Base-by-base conservation (phyloP, 1,140 invertebrate genomes). In the Pogonognathellus flavescens region DNA sequence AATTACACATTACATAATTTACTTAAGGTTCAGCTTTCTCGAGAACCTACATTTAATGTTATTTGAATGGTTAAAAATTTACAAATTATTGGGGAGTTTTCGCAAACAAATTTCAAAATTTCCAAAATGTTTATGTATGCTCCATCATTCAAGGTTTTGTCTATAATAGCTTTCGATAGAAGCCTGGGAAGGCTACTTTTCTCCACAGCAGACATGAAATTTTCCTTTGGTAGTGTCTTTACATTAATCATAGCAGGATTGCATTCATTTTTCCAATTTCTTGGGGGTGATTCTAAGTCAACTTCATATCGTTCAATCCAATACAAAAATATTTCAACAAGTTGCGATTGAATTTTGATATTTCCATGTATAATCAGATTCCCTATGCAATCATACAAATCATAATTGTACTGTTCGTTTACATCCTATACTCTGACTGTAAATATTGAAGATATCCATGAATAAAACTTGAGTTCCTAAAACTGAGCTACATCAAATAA, bases 31-130 rank as follows among this genome's bases (percentile, higher is more conserved):
- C n/a, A n/a, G n/a, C n/a, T n/a, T n/a, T n/a, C n/a, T n/a, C n/a
- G n/a, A n/a, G n/a, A n/a, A n/a, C n/a, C n/a, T n/a, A n/a, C n/a
- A n/a, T n/a, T n/a, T n/a, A n/a, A 14, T 60, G n/a, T 16, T 18
- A 18, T 14, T 60, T 60, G n/a, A 11, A 16, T 14, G n/a, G 8
- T 60, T 60, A 60, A 41, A 14, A 50, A 0, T 16, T 76, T 76
- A 76, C 70, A n/a, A 8, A 50, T 76, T 31, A 76, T 16, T n/a
- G 41, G 70, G 8, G 70, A 76, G 10, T 76, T 41, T 76, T 76
- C 70, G 41, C 70, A 76, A 41, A 31, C 70, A 49, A 76, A 76
- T n/a, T 50, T 41, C 16, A 76, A 49, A 49, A 76, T 50, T 16
- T 50, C 41, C 70, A 76, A 18, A 76, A 11, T 16, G 9, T 49